These are phyloP conservation scores for Cygnus buccinator DNA, from an alignment of 2,113 vertebrate genomes.

Conservation along the genomic window DNA sequence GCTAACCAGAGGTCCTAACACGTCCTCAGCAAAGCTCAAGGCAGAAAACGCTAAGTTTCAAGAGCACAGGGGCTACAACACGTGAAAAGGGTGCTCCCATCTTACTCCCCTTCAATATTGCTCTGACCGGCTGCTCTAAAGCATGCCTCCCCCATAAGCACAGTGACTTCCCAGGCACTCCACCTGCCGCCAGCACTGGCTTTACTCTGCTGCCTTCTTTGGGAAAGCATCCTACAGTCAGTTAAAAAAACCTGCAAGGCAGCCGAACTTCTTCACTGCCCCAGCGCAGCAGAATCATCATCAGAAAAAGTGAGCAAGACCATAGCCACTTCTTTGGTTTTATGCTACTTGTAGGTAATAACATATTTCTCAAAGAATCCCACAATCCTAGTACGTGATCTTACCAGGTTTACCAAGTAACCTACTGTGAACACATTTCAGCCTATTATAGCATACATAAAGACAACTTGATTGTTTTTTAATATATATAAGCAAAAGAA, in stretches of 20 bases:
- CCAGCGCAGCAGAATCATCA: not conserved
- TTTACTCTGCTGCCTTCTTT: not conserved
- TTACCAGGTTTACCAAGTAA: not conserved
- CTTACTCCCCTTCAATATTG: not conserved
- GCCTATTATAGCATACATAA: not conserved
- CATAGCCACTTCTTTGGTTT: not conserved
- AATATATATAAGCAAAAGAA: not conserved
- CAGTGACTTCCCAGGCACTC: not conserved
- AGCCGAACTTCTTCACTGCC: not conserved
- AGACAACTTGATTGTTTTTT: not conserved
- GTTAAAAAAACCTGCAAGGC: not conserved
- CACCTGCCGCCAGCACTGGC: rapidly evolving
- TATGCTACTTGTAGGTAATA: not conserved
- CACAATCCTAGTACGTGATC: not conserved
- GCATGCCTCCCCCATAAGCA: not conserved
- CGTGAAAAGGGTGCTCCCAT: rapidly evolving
- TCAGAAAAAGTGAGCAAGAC: not conserved
- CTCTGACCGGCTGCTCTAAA: not conserved
- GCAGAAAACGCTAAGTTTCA: not conserved
- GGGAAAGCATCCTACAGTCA: not conserved
- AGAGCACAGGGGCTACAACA: not conserved
- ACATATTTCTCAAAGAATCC: not conserved
- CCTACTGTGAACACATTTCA: not conserved
- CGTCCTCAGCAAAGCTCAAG: not conserved
- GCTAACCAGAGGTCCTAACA: not conserved